Evolutionary conservation across 2,797 vertebrate species (phyloP), one percentile per base, ranked within the genome.

Genomic region (Babyrousa celebensis): DNA sequence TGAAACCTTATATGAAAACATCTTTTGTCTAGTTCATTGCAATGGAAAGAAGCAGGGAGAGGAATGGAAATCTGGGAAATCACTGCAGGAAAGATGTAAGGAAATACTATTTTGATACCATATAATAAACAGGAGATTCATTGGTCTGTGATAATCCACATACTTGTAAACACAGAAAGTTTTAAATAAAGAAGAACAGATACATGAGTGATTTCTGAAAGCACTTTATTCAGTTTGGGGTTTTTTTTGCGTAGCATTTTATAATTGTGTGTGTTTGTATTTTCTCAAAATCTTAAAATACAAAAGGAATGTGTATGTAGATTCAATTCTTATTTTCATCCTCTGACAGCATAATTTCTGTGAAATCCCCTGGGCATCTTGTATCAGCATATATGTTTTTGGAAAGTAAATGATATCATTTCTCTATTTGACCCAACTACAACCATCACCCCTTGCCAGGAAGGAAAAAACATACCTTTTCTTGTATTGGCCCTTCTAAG

Each of bases 401-500:
- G 27, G 67, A 85, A 93, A 68, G 21, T 54, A 78, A 72, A 27
- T 32, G 63, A 75, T 10, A 77, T 89, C 62, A 87, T 89, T 93
- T 36, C 68, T 82, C 56, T 16, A 93, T 92, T 27, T 70, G 63
- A 82, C 20, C 16, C n/a, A 94, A 16, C 36, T 91, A 60, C 3
- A 77, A 32, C 82, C 67, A 92, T 29, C 17, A 65, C 16, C 23
- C 60, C 40, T 91, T 95, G 68, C 60, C 65, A 91, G 70, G 71
- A 90, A 94, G 12, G 15, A 43, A 78, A 58, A 54, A 84, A 84
- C 9, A 63, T 16, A 89, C 63, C 14, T 89, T 94, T 79, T 89
- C 7, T 94, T 96, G 29, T 5, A 54, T 54, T 40, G 68, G 83
- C 54, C 60, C 60, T 88, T 97, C 83, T 60, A 94, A 94, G 80